Base-by-base conservation (phyloP, 2,113 vertebrate genomes). In the Sapajus apella region DNA sequence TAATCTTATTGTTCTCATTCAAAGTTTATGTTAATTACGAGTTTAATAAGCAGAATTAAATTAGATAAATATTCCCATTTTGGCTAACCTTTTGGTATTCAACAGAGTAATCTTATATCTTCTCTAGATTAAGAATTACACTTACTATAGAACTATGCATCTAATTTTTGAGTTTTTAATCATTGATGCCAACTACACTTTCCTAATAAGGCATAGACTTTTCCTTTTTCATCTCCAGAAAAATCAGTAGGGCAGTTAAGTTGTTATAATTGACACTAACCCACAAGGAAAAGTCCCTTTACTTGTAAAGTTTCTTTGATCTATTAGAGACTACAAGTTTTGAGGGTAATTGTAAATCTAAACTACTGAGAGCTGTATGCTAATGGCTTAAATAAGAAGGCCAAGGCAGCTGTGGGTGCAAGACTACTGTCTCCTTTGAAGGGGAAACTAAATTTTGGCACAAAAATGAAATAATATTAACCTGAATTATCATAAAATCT, bases 111-210 rank as follows among this genome's bases (percentile, higher is more conserved):
- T 86, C 72, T 72, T 56, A 12, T 80, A n/a, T 76, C 43, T 64
- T 72, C 95, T 77, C 66, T 90, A 66, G 25, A 88, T 64, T 91
- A 85, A 95, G 32, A 68, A 84, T 91, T 85, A 77, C 37, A 83
- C 82, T 85, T 66, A 81, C 13, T 66, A 1, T 58, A 86, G 37
- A 93, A 87, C 32, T 61, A 5, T 89, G 45, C 21, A 70, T 87
- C 56, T 73, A 56, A 93, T 52, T 91, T 90, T 86, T 89, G 50
- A 88, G 40, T 64, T 93, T 92, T 96, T 93, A 81, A 77, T 93
- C 61, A 80, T 79, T 92, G 25, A 14, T 95, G 16, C n/a, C 45
- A 64, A 58, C 18, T 58, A 50, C 17, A 56, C 40, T 96, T 96
- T 90, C 40, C 7, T 96, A 91, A 79, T 82, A 87, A 83, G 79